These are phyloP conservation scores for Lutjanus argentimaculatus DNA, from an alignment of 2,797 vertebrate species.

Conservation along the genomic window DNA sequence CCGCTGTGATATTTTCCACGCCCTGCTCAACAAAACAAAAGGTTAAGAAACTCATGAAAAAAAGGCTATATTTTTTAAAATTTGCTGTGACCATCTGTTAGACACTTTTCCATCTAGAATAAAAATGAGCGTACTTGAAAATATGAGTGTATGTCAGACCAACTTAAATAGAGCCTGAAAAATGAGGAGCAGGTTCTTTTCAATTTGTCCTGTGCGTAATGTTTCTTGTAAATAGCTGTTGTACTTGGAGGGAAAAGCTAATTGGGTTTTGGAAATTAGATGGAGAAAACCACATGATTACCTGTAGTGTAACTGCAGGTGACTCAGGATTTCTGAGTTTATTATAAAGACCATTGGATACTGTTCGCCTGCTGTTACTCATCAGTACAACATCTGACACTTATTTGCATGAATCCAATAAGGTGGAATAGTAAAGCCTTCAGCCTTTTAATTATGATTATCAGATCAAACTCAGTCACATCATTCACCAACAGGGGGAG, in stretches of 20 bases:
- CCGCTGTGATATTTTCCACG: slow-evolving; percentile 43
- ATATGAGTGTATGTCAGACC: slow-evolving; percentile 38
- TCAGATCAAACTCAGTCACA: not conserved
- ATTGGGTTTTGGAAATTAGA: slow-evolving; percentile 62
- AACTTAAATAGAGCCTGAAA: slow-evolving; percentile 38
- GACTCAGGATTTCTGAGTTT: slow-evolving; percentile 35
- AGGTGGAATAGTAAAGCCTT: slow-evolving; percentile 13
- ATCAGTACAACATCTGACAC: slow-evolving; percentile 37
- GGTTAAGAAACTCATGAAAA: slow-evolving; percentile 41
- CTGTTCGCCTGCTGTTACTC: slow-evolving; percentile 35
- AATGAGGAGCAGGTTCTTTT: slow-evolving; percentile 48
- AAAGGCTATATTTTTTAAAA: slow-evolving; percentile 30
- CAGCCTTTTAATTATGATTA: slow-evolving; percentile 16
- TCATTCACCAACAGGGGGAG: not conserved
- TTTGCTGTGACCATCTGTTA: slow-evolving; percentile 48
- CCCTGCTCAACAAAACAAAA: slow-evolving; percentile 41
- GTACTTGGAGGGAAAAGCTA: slow-evolving; percentile 41
- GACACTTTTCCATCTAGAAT: slow-evolving; percentile 25
- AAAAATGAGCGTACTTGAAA: slow-evolving; percentile 43
- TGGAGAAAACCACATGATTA: slow-evolving; percentile 41
- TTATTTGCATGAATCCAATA: slow-evolving; percentile 41
- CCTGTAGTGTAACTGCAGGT: slow-evolving; percentile 45
- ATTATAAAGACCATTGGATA: slow-evolving; percentile 39
- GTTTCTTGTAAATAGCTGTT: slow-evolving; percentile 48
- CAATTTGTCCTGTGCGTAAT: slow-evolving; percentile 39